phyloP scores from a whole-genome alignment of 2,113 vertebrate species.

The Daboia siamensis region DNA sequence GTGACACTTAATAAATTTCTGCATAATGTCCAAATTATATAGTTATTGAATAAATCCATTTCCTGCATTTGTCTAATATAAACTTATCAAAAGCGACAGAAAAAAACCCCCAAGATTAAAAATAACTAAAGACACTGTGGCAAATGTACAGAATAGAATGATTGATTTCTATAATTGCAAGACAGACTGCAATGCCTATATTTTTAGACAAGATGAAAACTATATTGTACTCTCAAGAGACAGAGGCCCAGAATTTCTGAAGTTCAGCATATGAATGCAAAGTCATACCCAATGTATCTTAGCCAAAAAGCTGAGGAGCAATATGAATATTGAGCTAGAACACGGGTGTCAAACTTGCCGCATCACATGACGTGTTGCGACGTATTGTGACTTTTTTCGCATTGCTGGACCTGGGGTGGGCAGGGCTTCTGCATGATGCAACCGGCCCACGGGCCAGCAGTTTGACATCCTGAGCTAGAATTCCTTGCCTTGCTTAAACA shows the following conservation, averaged over 20 bases:
- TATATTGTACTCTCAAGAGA: background rate
- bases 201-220: background rate
- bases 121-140: background rate
- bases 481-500: background rate
- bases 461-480: too few relatives aligned
- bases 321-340: background rate
- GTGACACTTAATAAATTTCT: background rate
- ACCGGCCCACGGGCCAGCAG: too few relatives aligned
- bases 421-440: too few relatives aligned
- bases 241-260: background rate
- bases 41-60: background rate
- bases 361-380: too few relatives aligned
- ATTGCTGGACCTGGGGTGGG: too few relatives aligned
- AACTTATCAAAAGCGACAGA: background rate
- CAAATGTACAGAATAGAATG: background rate
- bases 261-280: background rate
- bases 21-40: background rate
- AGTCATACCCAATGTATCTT: background rate
- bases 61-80: background rate
- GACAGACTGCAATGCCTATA: background rate
- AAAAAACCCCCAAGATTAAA: background rate
- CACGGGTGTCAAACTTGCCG: too few relatives aligned
- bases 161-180: background rate
- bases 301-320: background rate
- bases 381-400: too few relatives aligned